Percentiles rank a stretch among this genome's conserved stretches.
Conservation (phyloP, 2,888 invertebrate genomes). For the Noctua fimbriata region DNA sequence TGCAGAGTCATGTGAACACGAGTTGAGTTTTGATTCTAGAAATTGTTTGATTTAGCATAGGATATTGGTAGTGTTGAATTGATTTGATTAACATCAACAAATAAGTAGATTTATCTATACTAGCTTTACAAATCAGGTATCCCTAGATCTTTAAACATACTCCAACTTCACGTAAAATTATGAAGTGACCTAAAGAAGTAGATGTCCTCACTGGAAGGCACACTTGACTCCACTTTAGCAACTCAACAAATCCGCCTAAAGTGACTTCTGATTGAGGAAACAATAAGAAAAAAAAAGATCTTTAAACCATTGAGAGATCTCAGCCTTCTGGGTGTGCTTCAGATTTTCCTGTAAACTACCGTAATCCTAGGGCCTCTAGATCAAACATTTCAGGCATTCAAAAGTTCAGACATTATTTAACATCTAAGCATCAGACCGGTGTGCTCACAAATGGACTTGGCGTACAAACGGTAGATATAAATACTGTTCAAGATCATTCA, state of each 20-base stretch:
- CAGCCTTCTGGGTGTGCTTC: not conserved
- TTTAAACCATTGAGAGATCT: not conserved
- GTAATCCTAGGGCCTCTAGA: not conserved
- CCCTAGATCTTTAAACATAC: too few relatives aligned
- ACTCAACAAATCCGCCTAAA: too few relatives aligned
- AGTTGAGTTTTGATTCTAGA: not conserved
- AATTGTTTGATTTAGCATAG: not conserved
- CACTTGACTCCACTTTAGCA: too few relatives aligned
- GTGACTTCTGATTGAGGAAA: too few relatives aligned
- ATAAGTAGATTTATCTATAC: not conserved
- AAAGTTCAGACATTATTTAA: conserved; percentile 40
- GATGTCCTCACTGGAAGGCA: too few relatives aligned
- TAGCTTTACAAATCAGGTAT: not conserved
- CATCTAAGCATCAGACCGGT: conserved; percentile 34
- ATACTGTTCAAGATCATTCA: conserved; percentile 73
- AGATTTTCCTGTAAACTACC: not conserved
- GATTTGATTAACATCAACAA: not conserved
- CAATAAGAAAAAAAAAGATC: too few relatives aligned
- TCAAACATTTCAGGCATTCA: conserved; percentile 16
- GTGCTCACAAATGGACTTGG: conserved; percentile 53
- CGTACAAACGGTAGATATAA: conserved; percentile 65
- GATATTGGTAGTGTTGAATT: not conserved
- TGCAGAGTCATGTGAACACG: not conserved
- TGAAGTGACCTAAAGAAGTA: too few relatives aligned
- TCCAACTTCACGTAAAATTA: too few relatives aligned